Base-by-base conservation (phyloP, 2,797 vertebrate species). In the Enteromius treurensis region DNA sequence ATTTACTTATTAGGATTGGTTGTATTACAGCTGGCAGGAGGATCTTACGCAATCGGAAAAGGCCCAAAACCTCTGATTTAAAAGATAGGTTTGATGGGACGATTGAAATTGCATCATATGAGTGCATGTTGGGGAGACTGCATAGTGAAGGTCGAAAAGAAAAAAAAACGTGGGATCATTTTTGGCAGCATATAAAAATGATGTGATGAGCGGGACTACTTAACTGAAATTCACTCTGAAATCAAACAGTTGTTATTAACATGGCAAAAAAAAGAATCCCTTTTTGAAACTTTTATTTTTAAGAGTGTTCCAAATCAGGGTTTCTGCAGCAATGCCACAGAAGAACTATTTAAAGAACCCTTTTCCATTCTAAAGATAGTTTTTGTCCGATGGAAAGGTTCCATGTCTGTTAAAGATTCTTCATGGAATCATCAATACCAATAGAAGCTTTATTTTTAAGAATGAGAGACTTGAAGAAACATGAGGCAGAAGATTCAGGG, bases 401-500 rank as follows among this genome's bases (percentile, higher is more conserved):
- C 23, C 23, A 26, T 26, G 11, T 23, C 1, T 11, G 11, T 60
- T 60, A 14, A 23, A 60, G 10, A 11, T 14, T 60, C 58, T 29
- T 62, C 4, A 62, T 14, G 58, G 58, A 62, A 62, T 23, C 23
- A 15, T 62, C 58, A 29, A 62, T 29, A 13, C 26, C 23, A 14
- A 62, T 17, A 64, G 5, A 17, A 65, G 14, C 15, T 65, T 9
- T 19, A 19, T 19, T 34, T 65, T 64, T 32, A 29, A 62, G 26
- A 32, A 32, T 1, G 60, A 45, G 40, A 73, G 13, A 73, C 5
- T 47, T 32, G 19, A 49, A n/a, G 34, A 17, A 75, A 65, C 49
- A 19, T 19, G 70, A 53, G 7, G 58, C 51, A 64, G 19, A 53
- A 76, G 62, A 51, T 77, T 65, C 17, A 65, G 62, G 49, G 76